Conservation (phyloP, 2,888 invertebrate species). For the Argyresthia albistria region DNA sequence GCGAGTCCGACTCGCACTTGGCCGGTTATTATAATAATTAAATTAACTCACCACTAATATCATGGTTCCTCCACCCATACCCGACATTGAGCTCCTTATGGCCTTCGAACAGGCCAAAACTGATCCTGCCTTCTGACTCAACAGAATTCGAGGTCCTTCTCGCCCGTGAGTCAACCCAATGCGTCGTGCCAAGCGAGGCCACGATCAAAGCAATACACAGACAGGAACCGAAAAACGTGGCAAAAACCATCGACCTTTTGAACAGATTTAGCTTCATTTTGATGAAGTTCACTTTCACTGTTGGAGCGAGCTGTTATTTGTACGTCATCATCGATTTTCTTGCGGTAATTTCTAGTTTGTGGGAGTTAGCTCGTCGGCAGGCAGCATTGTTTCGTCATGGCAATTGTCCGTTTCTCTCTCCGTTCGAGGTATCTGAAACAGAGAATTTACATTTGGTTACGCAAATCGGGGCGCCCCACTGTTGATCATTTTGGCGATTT, state of each 20-base stretch:
- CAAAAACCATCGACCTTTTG: slow-evolving; percentile 83
- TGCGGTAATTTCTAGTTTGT: too few species aligned
- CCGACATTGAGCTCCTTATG: slow-evolving; percentile 84
- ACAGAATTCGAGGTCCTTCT: slow-evolving; percentile 76
- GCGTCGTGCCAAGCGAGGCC: slow-evolving; percentile 86
- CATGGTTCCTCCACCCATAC: slow-evolving; percentile 83
- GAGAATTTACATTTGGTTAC: too few species aligned
- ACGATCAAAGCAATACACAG: slow-evolving; percentile 83
- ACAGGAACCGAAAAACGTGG: slow-evolving; percentile 86
- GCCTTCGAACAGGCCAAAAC: slow-evolving; percentile 91
- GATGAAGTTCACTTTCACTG: slow-evolving; percentile 29
- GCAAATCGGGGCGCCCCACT: too few species aligned
- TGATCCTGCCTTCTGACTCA: slow-evolving; percentile 81
- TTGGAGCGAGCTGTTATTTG: slow-evolving; percentile 7
- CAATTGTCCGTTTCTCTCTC: too few species aligned
- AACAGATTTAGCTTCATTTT: slow-evolving; percentile 78
- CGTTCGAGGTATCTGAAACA: too few species aligned
- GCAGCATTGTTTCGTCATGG: too few species aligned
- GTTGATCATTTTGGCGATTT: too few species aligned
- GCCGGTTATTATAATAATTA: too few species aligned
- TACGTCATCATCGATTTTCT: too few species aligned
- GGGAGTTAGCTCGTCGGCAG: too few species aligned
- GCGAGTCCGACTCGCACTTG: too few species aligned
- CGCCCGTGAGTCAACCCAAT: slow-evolving; percentile 86
- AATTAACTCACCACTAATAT: slow-evolving; percentile 79